Evolutionary conservation across 2,797 vertebrate genomes (phyloP).

Genomic region (Pseudotriccus pelzelni): DNA sequence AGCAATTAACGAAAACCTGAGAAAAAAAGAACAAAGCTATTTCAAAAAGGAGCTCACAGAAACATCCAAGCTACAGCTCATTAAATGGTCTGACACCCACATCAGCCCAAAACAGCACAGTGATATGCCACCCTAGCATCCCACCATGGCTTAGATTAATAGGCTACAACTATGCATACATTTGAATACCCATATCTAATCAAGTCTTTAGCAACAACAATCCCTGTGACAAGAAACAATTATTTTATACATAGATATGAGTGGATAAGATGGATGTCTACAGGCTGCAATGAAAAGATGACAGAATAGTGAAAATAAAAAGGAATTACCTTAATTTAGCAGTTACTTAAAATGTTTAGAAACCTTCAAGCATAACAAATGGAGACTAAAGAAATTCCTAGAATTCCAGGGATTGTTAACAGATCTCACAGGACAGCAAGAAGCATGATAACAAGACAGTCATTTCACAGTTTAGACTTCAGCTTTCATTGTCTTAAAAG

Average conservation of each 20-base stretch:
- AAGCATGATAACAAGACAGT: slow-evolving; percentile 14
- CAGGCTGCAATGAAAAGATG: neutral
- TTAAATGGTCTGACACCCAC: neutral
- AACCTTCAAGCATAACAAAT: slow-evolving; percentile 17
- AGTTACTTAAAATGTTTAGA: neutral
- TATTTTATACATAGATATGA: neutral
- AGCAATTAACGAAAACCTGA: neutral
- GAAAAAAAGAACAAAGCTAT: neutral
- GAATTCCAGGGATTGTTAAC: slow-evolving; percentile 57
- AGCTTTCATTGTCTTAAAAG: slow-evolving; percentile 28
- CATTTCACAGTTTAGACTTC: slow-evolving; percentile 22
- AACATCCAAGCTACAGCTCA: neutral
- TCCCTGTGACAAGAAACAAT: neutral
- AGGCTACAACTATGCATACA: neutral
- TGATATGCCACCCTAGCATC: neutral
- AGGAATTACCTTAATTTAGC: neutral
- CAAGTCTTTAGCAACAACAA: neutral
- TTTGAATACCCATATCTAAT: neutral
- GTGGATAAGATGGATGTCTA: neutral
- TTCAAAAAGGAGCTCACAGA: neutral
- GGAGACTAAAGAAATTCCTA: slow-evolving; percentile 53
- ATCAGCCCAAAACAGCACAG: neutral
- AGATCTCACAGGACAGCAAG: slow-evolving; percentile 46
- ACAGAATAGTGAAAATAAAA: neutral
- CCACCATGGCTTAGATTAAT: neutral